Percentiles rank a stretch among this genome's conserved stretches.
Conservation (phyloP, 2,888 invertebrate genomes). For the Xanthorhoe designata region DNA sequence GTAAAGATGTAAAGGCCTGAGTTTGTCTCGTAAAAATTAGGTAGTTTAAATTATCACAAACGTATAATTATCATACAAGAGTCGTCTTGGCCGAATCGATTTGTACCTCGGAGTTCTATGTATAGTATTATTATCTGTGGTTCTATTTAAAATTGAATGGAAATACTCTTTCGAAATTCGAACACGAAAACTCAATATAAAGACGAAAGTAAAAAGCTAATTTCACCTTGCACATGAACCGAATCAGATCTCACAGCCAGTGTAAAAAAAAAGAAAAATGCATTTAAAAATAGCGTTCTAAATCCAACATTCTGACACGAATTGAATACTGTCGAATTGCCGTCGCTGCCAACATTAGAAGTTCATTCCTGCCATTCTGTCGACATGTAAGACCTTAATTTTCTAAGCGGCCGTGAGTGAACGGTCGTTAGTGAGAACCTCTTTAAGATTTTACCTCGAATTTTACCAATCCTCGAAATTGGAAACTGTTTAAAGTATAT, state of each 20-base stretch:
- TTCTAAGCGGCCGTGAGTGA: background rate
- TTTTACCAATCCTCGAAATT: no score
- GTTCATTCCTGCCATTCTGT: conserved; percentile 26
- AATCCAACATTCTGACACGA: conserved; percentile 24
- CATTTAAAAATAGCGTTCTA: conserved; percentile 19
- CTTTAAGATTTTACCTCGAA: no score
- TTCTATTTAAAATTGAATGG: background rate
- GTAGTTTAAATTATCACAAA: no score
- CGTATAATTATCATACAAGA: no score
- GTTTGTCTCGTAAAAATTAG: no score
- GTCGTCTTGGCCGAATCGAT: no score
- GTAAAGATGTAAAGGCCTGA: no score
- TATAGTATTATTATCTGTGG: no score
- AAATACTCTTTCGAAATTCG: background rate
- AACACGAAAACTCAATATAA: background rate
- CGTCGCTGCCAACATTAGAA: conserved; percentile 25
- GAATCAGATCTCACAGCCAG: background rate
- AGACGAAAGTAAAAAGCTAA: background rate
- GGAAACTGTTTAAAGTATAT: no score
- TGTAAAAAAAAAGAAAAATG: conserved; percentile 6
- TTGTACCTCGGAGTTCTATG: no score
- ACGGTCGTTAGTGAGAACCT: background rate
- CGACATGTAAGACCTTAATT: conserved; percentile 29
- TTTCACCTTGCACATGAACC: background rate
- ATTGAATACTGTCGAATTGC: conserved; percentile 25